These are phyloP conservation scores for Zaprionus ornatus DNA, from an alignment of 1,140 invertebrate species.

Conservation along the genomic window DNA sequence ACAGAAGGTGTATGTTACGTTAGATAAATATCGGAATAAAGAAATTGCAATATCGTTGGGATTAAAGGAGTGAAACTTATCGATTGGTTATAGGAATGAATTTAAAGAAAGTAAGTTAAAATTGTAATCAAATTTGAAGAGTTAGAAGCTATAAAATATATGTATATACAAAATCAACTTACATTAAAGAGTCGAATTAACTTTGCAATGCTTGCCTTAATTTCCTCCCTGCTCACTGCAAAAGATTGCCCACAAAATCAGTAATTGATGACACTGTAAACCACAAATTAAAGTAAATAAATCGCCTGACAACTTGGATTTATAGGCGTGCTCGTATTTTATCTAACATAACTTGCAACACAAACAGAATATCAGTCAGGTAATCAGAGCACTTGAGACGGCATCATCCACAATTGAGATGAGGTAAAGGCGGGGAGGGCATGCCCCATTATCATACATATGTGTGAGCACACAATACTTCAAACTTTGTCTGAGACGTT, in stretches of 20 bases:
- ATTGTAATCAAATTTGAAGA: not conserved
- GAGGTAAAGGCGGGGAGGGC: no score
- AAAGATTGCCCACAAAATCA: not conserved
- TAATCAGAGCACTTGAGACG: constrained; percentile 21
- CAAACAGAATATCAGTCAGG: constrained; percentile 2
- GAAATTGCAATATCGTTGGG: not conserved
- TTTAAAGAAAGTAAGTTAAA: not conserved
- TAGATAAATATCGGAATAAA: not conserved
- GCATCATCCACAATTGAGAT: constrained; percentile 2
- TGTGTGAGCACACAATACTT: constrained; percentile 40
- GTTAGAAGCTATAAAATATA: not conserved
- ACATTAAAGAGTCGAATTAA: not conserved
- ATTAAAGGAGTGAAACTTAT: not conserved
- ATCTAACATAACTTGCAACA: constrained; percentile 5
- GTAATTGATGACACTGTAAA: not conserved
- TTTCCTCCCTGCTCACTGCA: not conserved
- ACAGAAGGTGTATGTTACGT: not conserved
- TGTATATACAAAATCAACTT: not conserved
- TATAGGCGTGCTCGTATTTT: constrained; percentile 8
- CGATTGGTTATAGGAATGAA: not conserved
- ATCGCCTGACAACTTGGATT: constrained; percentile 5
- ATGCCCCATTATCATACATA: constrained; percentile 36
- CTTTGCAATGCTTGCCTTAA: not conserved
- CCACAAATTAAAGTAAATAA: constrained; percentile 1
- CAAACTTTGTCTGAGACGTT: constrained; percentile 18